Conservation (phyloP, 1,140 invertebrate genomes). For the Drosophila oshimai region DNA sequence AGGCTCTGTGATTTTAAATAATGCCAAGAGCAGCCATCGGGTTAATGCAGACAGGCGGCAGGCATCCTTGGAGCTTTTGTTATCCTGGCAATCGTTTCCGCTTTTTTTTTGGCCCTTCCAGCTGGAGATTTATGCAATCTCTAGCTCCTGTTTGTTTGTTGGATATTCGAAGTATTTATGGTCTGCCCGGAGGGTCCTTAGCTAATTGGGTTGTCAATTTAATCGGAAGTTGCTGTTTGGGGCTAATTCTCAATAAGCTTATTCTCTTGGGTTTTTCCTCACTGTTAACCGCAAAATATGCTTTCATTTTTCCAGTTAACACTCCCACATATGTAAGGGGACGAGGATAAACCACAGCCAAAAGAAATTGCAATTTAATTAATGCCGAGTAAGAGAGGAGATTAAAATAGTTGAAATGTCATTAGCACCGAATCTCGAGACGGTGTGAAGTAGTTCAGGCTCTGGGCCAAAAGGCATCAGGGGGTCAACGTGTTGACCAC, state of each 20-base stretch:
- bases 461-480: conserved; percentile 20
- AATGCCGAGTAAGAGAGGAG: conserved; percentile 18
- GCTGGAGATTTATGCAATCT: conserved; percentile 66
- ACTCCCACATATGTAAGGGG: conserved; percentile 3
- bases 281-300: background rate
- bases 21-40: conserved; percentile 55
- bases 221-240: conserved; percentile 23
- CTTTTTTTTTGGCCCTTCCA: conserved; percentile 8
- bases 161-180: conserved; percentile 51
- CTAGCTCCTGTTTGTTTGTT: conserved; percentile 25
- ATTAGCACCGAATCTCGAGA: conserved; percentile 43
- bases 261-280: background rate
- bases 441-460: background rate
- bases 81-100: conserved; percentile 40
- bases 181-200: conserved; percentile 32
- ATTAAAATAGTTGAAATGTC: conserved; percentile 62
- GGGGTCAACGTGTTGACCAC: conserved; percentile 40
- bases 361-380: conserved; percentile 36
- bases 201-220: conserved; percentile 52
- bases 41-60: conserved; percentile 56
- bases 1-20: conserved; percentile 80
- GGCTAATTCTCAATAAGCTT: conserved; percentile 17
- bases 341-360: conserved; percentile 3
- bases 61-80: conserved; percentile 29
- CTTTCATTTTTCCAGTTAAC: background rate